phyloP scores from a whole-genome alignment of 2,888 invertebrate genomes.

The Leptinotarsa tumamoca region DNA sequence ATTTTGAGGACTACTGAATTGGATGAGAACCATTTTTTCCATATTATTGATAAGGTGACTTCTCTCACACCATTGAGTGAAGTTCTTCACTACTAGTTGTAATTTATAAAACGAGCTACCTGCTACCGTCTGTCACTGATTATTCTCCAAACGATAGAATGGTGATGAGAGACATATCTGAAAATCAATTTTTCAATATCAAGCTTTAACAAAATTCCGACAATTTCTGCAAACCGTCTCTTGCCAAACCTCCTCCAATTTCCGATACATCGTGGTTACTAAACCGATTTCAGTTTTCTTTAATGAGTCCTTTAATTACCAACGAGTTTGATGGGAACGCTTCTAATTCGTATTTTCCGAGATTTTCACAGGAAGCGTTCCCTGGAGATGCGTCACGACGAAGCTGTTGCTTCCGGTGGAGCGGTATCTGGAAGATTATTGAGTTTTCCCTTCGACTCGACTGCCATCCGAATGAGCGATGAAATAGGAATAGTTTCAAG shows the following conservation, averaged over 20 bases:
- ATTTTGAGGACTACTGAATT: too few relatives aligned
- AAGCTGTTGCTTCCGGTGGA: constrained; percentile 25
- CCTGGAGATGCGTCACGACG: constrained; percentile 18
- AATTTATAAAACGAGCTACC: too few relatives aligned
- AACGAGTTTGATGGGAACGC: constrained; percentile 5
- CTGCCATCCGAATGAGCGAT: background rate
- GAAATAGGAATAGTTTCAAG: background rate
- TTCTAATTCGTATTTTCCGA: constrained; percentile 19
- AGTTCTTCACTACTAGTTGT: too few relatives aligned
- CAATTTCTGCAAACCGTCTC: background rate
- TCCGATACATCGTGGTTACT: constrained; percentile 36
- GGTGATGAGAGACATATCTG: too few relatives aligned
- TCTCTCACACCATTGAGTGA: too few relatives aligned
- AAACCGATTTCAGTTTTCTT: constrained; percentile 32
- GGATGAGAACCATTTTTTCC: too few relatives aligned
- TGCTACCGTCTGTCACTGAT: too few relatives aligned
- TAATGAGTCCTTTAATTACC: constrained; percentile 36
- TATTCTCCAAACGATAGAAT: too few relatives aligned
- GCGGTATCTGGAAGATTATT: constrained; percentile 22
- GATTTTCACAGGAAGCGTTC: constrained; percentile 24
- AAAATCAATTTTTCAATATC: too few relatives aligned
- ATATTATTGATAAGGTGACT: too few relatives aligned
- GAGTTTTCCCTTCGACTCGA: constrained; percentile 14
- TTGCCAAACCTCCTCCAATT: constrained; percentile 29
- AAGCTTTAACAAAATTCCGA: too few relatives aligned